Conservation (phyloP, 2,797 vertebrate species). For the Xenops minutus region DNA sequence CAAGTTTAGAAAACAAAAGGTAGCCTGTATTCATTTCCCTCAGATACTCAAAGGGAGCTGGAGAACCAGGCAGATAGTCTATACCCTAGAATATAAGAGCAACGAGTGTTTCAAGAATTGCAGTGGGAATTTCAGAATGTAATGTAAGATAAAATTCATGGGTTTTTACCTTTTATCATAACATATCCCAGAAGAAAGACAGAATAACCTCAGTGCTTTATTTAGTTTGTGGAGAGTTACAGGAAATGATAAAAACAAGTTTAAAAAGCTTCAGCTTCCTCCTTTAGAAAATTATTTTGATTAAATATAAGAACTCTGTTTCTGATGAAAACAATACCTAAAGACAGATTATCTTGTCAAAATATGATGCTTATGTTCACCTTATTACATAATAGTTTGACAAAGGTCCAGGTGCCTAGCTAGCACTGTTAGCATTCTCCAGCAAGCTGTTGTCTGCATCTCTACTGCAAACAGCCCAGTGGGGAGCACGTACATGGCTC, state of each 20-base stretch:
- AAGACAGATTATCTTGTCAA: neutral
- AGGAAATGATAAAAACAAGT: neutral
- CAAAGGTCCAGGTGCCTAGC: neutral
- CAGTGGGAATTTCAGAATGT: neutral
- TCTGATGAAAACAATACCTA: neutral
- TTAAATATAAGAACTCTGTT: neutral
- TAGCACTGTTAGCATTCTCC: neutral
- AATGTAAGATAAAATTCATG: neutral
- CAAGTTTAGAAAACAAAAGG: neutral
- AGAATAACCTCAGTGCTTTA: neutral
- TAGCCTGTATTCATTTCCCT: neutral
- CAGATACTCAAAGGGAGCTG: neutral
- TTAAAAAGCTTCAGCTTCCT: neutral
- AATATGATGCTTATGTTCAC: neutral
- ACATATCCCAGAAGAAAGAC: neutral
- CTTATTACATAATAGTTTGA: neutral
- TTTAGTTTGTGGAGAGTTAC: neutral
- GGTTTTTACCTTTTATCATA: neutral
- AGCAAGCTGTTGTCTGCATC: neutral
- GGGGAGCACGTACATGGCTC: neutral
- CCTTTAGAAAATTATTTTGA: neutral
- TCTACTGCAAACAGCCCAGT: neutral
- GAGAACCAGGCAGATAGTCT: neutral
- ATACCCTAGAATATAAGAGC: neutral
- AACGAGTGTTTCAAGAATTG: neutral